Evolutionary conservation across 2,797 vertebrate species (phyloP), one percentile per base, ranked within the genome.

Genomic region (Mormyrus hasselquistii): DNA sequence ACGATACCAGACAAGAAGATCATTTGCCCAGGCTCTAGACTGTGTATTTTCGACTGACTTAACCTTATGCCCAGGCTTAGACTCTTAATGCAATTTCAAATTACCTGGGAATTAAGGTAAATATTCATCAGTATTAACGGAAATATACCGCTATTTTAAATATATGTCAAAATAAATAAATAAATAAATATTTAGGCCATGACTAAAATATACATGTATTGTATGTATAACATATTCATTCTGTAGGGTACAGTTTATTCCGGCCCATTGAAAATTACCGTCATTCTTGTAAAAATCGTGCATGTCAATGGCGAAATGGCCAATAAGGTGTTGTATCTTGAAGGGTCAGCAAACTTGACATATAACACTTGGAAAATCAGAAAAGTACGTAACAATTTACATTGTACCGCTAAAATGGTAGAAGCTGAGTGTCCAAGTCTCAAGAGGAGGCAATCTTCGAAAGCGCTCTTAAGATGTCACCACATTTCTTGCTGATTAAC

Each of bases 401-500:
- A 73, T 38, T 34, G 65, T 38, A 73, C 14, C 10, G 29, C 29
- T 34, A 73, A 38, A 34, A 73, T 73, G 25, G 65, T 73, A 16
- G 22, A 25, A 12, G 65, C 29, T 73, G 62, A 34, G 65, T 16
- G 65, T 73, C 65, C 65, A 73, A 0, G 34, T 87, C 38, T 47
- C 38, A 59, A 89, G 59, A 22, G 84, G 25, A 34, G 9, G 19
- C 65, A 53, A 89, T 86, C 84, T 57, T 53, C 9, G 4, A 86
- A 59, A 89, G 41, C 49, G 0, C 83, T 76, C 62, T 52, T 22
- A 86, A 53, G 83, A 87, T 62, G 19, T 44, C 88, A 19, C 38
- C 10, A 5, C 50, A 87, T 59, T 89, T 87, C 49, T 76, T 12
- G 83, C 69, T 89, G 88, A 89, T 89, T 86, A 89, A 73, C 50